Conservation (phyloP, 2,113 vertebrate genomes). For the Solenodon paradoxus region DNA sequence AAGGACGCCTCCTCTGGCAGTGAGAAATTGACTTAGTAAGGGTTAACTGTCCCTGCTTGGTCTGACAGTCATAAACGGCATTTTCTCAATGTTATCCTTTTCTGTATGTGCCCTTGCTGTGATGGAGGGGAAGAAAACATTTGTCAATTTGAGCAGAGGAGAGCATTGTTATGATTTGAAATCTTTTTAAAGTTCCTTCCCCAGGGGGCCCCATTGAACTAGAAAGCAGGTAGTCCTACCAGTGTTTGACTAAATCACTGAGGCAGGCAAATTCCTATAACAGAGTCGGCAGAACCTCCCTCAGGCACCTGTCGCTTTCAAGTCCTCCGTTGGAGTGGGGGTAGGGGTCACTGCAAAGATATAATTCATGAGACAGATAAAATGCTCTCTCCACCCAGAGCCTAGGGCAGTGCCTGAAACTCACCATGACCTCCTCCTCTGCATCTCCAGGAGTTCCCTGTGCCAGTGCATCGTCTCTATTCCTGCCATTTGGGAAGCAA, state of each 20-base stretch:
- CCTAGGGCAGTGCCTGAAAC: neutral
- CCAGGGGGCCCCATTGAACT: slow-evolving; percentile 51
- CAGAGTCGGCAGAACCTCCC: neutral
- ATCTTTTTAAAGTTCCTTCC: slow-evolving; percentile 69
- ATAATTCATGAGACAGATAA: neutral
- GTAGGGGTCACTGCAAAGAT: neutral
- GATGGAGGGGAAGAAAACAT: slow-evolving; percentile 51
- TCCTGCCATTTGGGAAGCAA: neutral
- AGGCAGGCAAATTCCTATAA: neutral
- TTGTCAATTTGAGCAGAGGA: slow-evolving; percentile 53
- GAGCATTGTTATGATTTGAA: slow-evolving; percentile 54
- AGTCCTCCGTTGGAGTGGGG: neutral
- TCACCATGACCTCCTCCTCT: neutral
- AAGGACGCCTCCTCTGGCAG: neutral
- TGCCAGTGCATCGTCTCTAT: neutral
- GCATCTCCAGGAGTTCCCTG: fast-evolving
- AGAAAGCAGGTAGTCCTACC: slow-evolving; percentile 60
- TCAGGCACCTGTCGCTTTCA: neutral
- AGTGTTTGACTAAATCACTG: neutral
- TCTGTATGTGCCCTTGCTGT: slow-evolving; percentile 58
- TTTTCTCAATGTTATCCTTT: slow-evolving; percentile 47
- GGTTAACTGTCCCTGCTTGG: neutral
- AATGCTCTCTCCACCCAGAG: neutral
- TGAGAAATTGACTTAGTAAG: neutral
- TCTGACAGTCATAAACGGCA: neutral